Evolutionary conservation across 1,140 invertebrate species (phyloP).

Genomic region (Pseudomyrmex dendroicus): DNA sequence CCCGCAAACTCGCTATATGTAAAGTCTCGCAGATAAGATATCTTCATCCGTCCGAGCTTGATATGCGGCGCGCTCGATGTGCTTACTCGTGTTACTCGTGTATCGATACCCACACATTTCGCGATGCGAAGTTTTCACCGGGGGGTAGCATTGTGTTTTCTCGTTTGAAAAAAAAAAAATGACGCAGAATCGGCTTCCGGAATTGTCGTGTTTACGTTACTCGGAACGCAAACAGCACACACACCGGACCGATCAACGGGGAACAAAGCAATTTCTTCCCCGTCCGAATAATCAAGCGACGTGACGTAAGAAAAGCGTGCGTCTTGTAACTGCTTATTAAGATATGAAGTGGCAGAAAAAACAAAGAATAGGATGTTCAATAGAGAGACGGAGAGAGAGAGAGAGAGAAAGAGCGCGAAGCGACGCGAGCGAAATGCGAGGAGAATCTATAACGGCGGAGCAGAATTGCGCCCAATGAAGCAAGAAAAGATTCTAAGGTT

Average conservation of each 20-base stretch:
- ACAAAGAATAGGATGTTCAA: constrained; percentile 21
- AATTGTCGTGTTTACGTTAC: no score
- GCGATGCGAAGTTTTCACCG: constrained; percentile 11
- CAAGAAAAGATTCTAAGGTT: constrained; percentile 47
- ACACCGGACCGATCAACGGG: background rate
- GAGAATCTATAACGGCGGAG: constrained; percentile 14
- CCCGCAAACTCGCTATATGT: background rate
- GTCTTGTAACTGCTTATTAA: constrained; percentile 27
- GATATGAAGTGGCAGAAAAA: background rate
- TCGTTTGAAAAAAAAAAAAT: no score
- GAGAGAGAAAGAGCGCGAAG: background rate
- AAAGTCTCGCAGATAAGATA: constrained; percentile 43
- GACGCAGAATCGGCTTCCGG: background rate
- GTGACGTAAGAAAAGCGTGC: background rate
- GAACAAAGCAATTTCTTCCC: constrained; percentile 16
- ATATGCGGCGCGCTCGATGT: constrained; percentile 26
- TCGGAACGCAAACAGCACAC: background rate
- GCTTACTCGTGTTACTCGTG: constrained; percentile 27
- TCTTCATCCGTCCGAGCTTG: constrained; percentile 24
- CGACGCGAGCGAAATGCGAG: background rate
- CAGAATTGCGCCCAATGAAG: constrained; percentile 36
- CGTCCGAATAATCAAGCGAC: constrained; percentile 21
- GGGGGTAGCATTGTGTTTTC: constrained; percentile 1
- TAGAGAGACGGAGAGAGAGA: background rate
- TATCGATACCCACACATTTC: background rate